Conservation (phyloP, 2,888 invertebrate species). For the Calameuta idolon region DNA sequence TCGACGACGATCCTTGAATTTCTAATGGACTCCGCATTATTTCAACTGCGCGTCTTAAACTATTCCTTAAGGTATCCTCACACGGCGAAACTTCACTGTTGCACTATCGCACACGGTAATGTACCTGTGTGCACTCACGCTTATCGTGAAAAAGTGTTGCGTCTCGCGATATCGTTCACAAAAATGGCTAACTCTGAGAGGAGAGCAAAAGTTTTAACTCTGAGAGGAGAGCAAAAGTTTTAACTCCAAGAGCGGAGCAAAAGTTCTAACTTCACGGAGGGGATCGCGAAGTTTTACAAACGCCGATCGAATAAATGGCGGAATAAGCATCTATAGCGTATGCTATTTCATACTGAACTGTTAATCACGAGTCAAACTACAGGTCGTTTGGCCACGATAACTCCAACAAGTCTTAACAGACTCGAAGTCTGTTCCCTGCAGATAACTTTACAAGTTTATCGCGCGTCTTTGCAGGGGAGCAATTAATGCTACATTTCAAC, state of each 20-base stretch:
- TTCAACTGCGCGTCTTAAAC: not conserved
- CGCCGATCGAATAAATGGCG: not conserved
- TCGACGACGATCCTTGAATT: constrained; percentile 31
- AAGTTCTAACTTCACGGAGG: too few relatives aligned
- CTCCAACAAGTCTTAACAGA: too few relatives aligned
- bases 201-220: too few relatives aligned
- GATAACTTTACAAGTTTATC: not conserved
- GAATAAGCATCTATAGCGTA: not conserved
- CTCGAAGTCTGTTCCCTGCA: too few relatives aligned
- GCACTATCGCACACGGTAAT: not conserved
- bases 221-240: too few relatives aligned
- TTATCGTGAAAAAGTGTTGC: not conserved
- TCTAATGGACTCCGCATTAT: constrained; percentile 38
- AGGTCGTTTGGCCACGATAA: too few relatives aligned
- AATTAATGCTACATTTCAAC: not conserved
- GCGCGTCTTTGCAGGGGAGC: constrained; percentile 40
- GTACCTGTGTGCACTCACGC: too few relatives aligned
- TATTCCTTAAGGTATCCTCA: not conserved
- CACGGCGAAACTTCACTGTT: not conserved
- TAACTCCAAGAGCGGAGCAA: not conserved
- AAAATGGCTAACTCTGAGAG: not conserved
- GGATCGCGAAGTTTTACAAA: not conserved
- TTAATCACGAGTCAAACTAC: too few relatives aligned
- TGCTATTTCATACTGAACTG: not conserved
- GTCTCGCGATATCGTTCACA: not conserved